Percentiles rank a stretch among this genome's conserved stretches.
Evolutionary conservation across 2,113 vertebrate genomes (phyloP).

Genomic region (Tamias sibiricus): DNA sequence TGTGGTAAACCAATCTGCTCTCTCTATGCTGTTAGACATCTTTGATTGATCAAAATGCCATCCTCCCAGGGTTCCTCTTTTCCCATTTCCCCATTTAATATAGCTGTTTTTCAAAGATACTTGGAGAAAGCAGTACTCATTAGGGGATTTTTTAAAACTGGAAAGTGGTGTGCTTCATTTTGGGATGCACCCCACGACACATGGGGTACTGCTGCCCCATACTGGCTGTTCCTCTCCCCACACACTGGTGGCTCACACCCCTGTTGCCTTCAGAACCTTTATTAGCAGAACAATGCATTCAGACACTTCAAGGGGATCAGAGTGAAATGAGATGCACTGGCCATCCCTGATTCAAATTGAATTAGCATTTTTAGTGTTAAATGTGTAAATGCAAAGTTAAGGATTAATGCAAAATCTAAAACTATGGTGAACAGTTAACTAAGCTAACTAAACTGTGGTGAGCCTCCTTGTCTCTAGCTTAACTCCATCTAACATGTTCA

Average conservation of each 20-base stretch:
- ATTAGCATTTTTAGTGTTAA: background rate
- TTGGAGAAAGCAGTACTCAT: background rate
- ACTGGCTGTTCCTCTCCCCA: fast-evolving
- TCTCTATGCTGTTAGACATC: background rate
- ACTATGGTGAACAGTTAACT: background rate
- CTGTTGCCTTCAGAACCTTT: background rate
- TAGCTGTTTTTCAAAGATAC: background rate
- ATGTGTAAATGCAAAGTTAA: background rate
- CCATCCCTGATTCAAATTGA: background rate
- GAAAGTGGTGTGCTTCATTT: background rate
- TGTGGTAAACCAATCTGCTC: too few relatives aligned
- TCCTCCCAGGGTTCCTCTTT: background rate
- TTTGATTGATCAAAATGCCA: background rate
- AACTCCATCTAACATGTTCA: background rate
- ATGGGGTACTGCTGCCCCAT: background rate
- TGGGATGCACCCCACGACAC: fast-evolving
- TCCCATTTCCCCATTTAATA: background rate
- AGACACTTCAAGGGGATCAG: background rate
- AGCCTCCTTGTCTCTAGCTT: background rate
- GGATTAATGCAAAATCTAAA: background rate
- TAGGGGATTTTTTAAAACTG: background rate
- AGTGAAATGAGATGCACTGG: background rate
- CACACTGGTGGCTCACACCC: background rate
- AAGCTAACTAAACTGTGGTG: background rate
- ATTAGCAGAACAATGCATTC: background rate